These are phyloP conservation scores for Perdita meconis DNA, from an alignment of 2,888 invertebrate genomes.

Conservation along the genomic window DNA sequence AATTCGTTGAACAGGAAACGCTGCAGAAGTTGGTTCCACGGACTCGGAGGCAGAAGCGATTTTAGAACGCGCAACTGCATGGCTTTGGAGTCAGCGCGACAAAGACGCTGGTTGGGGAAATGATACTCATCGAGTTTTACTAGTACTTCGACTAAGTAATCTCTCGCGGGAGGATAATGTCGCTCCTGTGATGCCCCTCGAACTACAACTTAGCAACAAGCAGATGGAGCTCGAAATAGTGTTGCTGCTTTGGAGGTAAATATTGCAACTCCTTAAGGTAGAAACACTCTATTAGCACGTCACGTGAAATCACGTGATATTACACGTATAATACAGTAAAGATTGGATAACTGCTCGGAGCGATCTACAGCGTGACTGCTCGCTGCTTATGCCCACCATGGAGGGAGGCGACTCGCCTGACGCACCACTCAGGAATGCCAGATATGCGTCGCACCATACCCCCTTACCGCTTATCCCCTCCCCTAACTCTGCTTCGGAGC, in stretches of 20 bases:
- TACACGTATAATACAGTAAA: too few species aligned
- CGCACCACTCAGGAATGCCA: too few species aligned
- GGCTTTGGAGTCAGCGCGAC: conserved; percentile 90
- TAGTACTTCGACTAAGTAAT: conserved; percentile 90
- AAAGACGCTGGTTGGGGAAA: conserved; percentile 93
- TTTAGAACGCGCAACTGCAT: conserved; percentile 89
- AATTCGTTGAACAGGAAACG: conserved; percentile 12
- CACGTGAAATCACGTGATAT: too few species aligned
- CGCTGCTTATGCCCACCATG: background rate
- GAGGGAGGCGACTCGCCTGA: too few species aligned
- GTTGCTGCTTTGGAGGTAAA: conserved; percentile 91
- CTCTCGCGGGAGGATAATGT: conserved; percentile 86
- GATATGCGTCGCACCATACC: too few species aligned
- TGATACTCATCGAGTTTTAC: conserved; percentile 92
- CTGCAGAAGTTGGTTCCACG: conserved; percentile 23
- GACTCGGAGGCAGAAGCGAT: conserved; percentile 84
- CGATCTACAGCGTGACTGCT: too few species aligned
- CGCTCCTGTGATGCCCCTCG: conserved; percentile 87
- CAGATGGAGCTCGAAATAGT: conserved; percentile 95
- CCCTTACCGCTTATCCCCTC: too few species aligned
- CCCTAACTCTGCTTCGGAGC: too few species aligned
- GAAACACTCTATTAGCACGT: background rate
- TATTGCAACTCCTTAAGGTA: background rate
- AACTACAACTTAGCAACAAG: conserved; percentile 92
- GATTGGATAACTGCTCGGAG: too few species aligned